Evolutionary conservation across 2,888 invertebrate species (phyloP), one percentile per base, ranked within the genome.

Genomic region (Nezara viridula): DNA sequence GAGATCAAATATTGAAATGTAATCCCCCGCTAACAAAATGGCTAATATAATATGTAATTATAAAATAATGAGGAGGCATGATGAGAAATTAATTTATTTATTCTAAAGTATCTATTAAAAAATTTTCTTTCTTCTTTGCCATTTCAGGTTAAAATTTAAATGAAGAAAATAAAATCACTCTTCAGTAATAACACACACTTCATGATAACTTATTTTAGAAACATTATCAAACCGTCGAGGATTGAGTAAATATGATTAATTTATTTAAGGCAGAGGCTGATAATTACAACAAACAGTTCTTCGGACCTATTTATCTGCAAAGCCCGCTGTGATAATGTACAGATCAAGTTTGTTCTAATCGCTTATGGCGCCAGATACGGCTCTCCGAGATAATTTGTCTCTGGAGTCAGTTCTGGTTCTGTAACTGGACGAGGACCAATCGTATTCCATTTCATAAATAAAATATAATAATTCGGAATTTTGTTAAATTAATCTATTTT

Each of bases 261-360:
- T 66, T 66, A 66, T 66, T 66, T 19, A 37, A 7, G 32, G 37
- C 66, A 19, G 19, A 12, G 27, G 6, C 19, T 19, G 37, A 73
- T 73, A 73, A 73, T 37, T 32, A n/a, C 19, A 10, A 19, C 6
- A 73, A 73, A 73, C 21, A 73, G 32, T 37, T 37, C 66, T 37
- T 37, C 37, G 16, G 37, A 7, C 1, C 6, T 19, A 6, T n/a
- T 73, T 73, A 73, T 73, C 32, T 19, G 66, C 37, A 7, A 73
- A 73, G 66, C 21, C 66, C 66, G 6, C 2, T 7, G 19, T 73
- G 32, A 73, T 73, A 37, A 6, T 60, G 27, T 16, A 73, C 27
- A 73, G 66, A 73, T 73, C 10, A 73, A 73, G 66, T 73, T 73
- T 32, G 37, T 19, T 37, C 32, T 73, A 73, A 73, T 73, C 66